Evolutionary conservation across 64 coral and sea anemone genomes (phyloP).

Genomic region (Anthopleura sola): DNA sequence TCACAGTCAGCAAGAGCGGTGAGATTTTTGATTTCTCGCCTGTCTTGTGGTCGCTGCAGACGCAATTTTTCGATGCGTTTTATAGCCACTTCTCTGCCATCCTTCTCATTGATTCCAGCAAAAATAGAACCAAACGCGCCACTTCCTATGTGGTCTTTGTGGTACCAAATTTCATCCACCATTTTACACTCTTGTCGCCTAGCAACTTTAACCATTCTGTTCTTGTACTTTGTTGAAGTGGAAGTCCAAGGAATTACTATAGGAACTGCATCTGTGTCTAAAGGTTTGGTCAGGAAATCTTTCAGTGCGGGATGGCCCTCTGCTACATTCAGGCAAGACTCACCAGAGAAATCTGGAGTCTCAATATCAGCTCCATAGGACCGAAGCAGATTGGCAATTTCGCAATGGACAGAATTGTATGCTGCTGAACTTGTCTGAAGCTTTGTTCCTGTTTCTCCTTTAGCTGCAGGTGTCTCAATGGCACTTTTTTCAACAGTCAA

Average conservation of each 20-base stretch:
- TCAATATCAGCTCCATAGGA: background rate
- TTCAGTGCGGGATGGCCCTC: too few relatives aligned
- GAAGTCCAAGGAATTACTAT: background rate
- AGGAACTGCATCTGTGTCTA: background rate
- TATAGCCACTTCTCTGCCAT: too few relatives aligned
- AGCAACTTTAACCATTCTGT: background rate
- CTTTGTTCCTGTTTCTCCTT: background rate
- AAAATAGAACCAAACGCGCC: too few relatives aligned
- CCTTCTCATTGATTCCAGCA: too few relatives aligned
- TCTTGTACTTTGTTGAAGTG: background rate
- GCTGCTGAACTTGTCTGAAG: background rate
- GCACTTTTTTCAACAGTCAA: background rate
- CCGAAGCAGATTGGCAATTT: too few relatives aligned
- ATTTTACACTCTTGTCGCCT: background rate
- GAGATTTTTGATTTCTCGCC: too few relatives aligned
- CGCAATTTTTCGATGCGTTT: too few relatives aligned
- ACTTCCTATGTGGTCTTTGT: background rate
- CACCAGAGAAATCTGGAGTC: background rate
- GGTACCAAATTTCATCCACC: background rate
- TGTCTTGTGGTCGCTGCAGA: too few relatives aligned
- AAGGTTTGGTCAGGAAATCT: background rate
- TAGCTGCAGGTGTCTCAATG: background rate
- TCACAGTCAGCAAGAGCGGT: too few relatives aligned
- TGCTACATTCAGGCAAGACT: background rate
- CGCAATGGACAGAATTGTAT: too few relatives aligned